These are phyloP conservation scores for Cephalopterus ornatus DNA, from an alignment of 2,113 vertebrate species.

Conservation along the genomic window DNA sequence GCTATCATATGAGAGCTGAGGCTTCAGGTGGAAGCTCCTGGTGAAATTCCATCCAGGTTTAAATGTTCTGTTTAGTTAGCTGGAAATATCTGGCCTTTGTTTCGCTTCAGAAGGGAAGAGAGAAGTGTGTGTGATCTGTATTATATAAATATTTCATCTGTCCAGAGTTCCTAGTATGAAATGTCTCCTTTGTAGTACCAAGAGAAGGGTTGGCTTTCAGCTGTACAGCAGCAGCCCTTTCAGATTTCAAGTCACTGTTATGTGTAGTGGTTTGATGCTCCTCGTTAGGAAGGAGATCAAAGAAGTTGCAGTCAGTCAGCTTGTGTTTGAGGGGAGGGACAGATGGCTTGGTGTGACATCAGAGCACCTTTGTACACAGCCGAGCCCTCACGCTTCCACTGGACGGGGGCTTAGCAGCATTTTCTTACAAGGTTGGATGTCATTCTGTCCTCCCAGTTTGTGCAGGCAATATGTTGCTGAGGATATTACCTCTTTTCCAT, in stretches of 20 bases:
- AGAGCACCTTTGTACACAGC: not conserved
- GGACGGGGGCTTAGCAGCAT: not conserved
- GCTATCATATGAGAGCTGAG: rapidly evolving
- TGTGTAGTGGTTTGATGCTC: not conserved
- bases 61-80: not conserved
- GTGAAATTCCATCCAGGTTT: not conserved
- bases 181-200: not conserved
- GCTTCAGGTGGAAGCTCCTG: not conserved
- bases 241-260: not conserved
- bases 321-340: not conserved
- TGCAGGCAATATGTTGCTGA: not conserved
- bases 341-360: not conserved
- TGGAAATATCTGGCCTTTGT: slow-evolving; percentile 6
- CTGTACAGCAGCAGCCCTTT: not conserved
- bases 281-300: not conserved
- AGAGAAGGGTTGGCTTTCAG: not conserved
- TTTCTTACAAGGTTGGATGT: not conserved
- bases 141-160: not conserved
- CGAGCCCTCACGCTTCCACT: not conserved
- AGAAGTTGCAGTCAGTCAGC: not conserved
- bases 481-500: not conserved
- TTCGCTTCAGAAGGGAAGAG: not conserved
- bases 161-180: not conserved
- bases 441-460: rapidly evolving
- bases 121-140: not conserved